Evolutionary conservation across 2,113 vertebrate genomes (phyloP).

Genomic region (Taurulus bubalis): DNA sequence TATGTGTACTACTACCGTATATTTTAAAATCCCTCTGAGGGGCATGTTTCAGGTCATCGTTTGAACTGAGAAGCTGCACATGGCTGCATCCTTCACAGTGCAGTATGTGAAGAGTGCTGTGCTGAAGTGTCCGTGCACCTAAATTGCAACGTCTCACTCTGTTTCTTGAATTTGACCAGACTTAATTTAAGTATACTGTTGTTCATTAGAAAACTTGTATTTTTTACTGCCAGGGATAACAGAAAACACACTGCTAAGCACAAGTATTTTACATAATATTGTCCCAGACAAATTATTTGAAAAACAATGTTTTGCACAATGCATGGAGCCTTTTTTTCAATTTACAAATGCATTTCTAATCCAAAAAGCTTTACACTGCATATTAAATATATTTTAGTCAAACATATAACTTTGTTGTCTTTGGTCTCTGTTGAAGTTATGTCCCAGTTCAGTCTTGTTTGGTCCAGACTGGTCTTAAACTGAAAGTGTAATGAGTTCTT

Average conservation of each 20-base stretch:
- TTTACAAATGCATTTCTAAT: background rate
- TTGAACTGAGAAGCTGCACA: background rate
- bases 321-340: background rate
- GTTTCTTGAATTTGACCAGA: background rate
- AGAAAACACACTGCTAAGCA: background rate
- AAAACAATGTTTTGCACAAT: background rate
- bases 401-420: background rate
- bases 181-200: background rate
- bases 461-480: too few species aligned
- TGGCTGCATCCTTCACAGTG: background rate
- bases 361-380: background rate
- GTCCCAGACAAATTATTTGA: background rate
- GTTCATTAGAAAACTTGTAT: background rate
- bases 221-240: background rate
- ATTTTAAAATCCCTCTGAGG: background rate
- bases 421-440: background rate
- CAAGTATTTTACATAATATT: background rate
- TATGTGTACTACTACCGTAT: background rate
- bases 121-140: too few species aligned
- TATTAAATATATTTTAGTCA: background rate
- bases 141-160: background rate
- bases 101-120: background rate
- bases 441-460: background rate
- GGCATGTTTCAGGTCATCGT: background rate
- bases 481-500: background rate